Evolutionary conservation across 2,888 invertebrate genomes (phyloP).

Genomic region (Apocheima hispidaria): DNA sequence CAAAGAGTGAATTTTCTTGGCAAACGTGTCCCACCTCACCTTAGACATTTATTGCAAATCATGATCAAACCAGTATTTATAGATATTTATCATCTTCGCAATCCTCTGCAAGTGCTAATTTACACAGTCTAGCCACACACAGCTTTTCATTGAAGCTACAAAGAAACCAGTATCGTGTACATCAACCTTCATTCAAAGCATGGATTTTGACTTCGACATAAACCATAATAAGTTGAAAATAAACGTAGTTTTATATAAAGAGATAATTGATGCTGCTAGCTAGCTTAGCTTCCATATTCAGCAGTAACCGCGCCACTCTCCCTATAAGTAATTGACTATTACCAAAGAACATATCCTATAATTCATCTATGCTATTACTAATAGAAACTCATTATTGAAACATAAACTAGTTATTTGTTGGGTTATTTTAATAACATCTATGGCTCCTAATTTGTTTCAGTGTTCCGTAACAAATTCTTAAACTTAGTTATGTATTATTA

Average conservation of each 20-base stretch:
- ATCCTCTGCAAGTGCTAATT: background rate
- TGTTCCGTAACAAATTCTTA: slow-evolving; percentile 1
- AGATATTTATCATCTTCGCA: background rate
- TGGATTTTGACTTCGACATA: background rate
- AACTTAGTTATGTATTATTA: background rate
- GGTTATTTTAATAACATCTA: slow-evolving; percentile 15
- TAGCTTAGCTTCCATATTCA: background rate
- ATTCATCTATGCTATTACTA: too few relatives aligned
- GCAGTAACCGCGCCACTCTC: background rate
- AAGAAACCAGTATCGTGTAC: background rate
- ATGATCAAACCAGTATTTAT: background rate
- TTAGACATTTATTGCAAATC: too few relatives aligned
- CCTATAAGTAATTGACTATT: slow-evolving; percentile 5
- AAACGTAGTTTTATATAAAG: too few relatives aligned
- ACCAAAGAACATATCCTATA: too few relatives aligned
- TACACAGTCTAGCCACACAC: background rate
- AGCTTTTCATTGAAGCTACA: background rate
- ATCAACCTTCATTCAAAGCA: background rate
- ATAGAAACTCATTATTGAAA: slow-evolving; percentile 8
- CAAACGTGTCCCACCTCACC: too few relatives aligned
- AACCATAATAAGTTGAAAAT: background rate
- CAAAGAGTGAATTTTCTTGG: too few relatives aligned
- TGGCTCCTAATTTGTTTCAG: background rate
- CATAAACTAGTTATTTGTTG: background rate
- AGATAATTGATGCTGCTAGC: background rate